A percentile compares a stretch with the other conserved stretches of the same genome.
phyloP scores from a whole-genome alignment of 2,797 vertebrate genomes.

The Anolis apletophallus region DNA sequence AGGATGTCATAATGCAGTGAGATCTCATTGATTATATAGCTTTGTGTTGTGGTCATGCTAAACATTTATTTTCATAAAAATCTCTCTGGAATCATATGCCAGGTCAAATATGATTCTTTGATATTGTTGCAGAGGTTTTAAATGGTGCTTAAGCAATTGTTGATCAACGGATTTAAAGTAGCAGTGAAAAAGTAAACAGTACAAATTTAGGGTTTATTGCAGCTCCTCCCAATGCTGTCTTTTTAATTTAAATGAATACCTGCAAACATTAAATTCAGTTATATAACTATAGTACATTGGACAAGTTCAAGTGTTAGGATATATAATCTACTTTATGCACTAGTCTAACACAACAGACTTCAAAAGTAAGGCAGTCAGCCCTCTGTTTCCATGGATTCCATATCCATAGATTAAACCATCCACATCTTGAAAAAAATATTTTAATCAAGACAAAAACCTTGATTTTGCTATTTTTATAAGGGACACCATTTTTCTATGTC shows the following conservation, averaged over 20 bases:
- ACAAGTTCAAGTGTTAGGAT: slow-evolving; percentile 1
- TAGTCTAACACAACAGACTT: not conserved
- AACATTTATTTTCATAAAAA: not conserved
- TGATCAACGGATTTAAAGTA: not conserved
- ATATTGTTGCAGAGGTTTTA: not conserved
- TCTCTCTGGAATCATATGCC: not conserved
- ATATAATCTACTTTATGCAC: not conserved
- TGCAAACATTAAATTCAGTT: not conserved
- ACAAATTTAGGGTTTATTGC: no score
- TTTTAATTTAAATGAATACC: not conserved
- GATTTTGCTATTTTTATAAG: no score
- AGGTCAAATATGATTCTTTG: not conserved
- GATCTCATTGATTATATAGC: not conserved
- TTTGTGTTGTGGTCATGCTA: not conserved
- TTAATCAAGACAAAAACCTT: no score
- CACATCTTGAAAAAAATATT: no score
- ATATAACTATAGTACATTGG: not conserved
- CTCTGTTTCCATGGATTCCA: no score
- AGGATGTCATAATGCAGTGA: not conserved
- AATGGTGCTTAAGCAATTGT: not conserved
- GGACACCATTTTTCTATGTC: no score
- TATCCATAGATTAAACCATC: no score
- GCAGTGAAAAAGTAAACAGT: not conserved
- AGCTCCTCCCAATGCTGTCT: not conserved
- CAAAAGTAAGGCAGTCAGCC: not conserved